Conservation (phyloP, 2,888 invertebrate species). For the Myathropa florea region DNA sequence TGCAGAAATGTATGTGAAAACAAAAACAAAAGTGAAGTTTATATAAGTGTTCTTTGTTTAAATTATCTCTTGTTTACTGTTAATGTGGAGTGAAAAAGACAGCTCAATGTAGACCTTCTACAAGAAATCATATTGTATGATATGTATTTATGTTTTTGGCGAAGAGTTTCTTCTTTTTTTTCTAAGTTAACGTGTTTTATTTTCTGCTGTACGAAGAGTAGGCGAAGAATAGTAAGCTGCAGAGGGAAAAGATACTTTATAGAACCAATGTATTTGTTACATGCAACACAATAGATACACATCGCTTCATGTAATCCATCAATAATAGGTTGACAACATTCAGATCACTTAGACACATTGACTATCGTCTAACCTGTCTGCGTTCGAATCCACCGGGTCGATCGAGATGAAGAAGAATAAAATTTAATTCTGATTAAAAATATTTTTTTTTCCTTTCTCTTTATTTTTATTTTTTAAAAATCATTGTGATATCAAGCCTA, state of each 20-base stretch:
- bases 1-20: too few species aligned
- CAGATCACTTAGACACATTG: neutral
- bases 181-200: neutral
- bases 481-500: too few species aligned
- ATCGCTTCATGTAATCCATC: conserved; percentile 11
- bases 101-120: too few species aligned
- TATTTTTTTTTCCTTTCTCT: neutral
- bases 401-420: neutral
- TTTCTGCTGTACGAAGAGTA: conserved; percentile 30
- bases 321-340: conserved; percentile 40
- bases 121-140: too few species aligned
- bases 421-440: neutral
- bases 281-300: conserved; percentile 18
- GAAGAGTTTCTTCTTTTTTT: neutral
- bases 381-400: neutral
- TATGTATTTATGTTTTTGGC: neutral
- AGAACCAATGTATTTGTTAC: conserved; percentile 34
- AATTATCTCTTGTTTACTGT: too few species aligned
- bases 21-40: too few species aligned
- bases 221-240: conserved; percentile 43
- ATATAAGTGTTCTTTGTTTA: too few species aligned
- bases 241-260: conserved; percentile 40
- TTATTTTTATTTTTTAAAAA: neutral
- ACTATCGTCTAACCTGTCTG: conserved; percentile 35
- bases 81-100: too few species aligned